Base-by-base conservation (phyloP, 30 jellyfish, hydroid and myxozoan genomes). In the Euphysa ruthae region DNA sequence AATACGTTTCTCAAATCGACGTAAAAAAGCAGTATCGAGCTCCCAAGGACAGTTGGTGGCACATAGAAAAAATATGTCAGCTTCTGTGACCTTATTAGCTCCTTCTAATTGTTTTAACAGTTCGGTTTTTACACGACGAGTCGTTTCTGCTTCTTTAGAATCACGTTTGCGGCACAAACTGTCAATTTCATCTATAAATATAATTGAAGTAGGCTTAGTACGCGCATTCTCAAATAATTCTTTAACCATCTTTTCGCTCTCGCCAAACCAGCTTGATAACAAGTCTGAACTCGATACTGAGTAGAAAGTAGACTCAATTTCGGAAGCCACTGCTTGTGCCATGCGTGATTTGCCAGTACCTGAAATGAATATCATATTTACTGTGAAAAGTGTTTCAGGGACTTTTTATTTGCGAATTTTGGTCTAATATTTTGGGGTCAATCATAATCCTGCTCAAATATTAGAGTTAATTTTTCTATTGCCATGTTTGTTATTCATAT, bases 21-120 rank as follows among this genome's bases (percentile, higher is more conserved):
- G 80, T 44, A 88, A 60, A 42, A 88, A 88, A 18, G 97, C 97
- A 0, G 93, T 74, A 58, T 88, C 97, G 4, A 88, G 73, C 42
- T 88, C 97, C 94, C 94, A 79, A 0, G 97, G 97, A 43, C 97
- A 79, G 51, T 88, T 88, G 2, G 97, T 88, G 10, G 97, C 94
- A 33, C 97, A 89, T 4, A 88, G 71, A 10, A 88, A 60, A 63
- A 88, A 88, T 43, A 81, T 58, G 32, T 81, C 85, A 0, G 71
- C 8, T n/a, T 74, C 91, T 25, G 69, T 46, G 21, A 58, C 83
- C 18, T 74, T 71, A 58, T 34, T 60, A 14, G 82, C 69, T 38
- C 94, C 89, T 63, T 88, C 97, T 91, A 88, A 79, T 56, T 88
- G 97, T 71, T 81, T 80, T 18, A 88, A 70, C 0, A 88, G 85